A percentile compares a stretch with the other conserved stretches of the same genome.
phyloP scores from a whole-genome alignment of 92 coral and sea anemone species.

The Scolanthus callimorphus region DNA sequence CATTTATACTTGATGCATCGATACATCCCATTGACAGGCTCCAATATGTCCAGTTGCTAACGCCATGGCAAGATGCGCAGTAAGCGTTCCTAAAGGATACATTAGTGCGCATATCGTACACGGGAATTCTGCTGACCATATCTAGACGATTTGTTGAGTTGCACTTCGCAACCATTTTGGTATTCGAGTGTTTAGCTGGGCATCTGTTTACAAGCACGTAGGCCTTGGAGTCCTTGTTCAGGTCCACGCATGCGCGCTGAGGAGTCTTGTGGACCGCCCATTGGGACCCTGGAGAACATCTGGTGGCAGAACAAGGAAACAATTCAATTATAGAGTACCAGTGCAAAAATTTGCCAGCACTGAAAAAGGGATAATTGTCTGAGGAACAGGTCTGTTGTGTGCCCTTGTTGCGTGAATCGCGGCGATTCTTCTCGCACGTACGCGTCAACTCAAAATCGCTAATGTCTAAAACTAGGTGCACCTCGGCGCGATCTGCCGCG shows the following conservation, averaged over 20 bases:
- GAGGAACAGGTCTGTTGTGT: no score
- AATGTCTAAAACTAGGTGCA: no score
- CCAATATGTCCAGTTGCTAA: background rate
- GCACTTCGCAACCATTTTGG: background rate
- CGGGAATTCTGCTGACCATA: background rate
- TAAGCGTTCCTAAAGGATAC: background rate
- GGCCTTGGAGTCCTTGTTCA: background rate
- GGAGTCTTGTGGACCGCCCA: no score
- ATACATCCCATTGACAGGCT: background rate
- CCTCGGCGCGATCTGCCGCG: no score
- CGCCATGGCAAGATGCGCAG: slow-evolving; percentile 6
- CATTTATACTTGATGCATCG: background rate
- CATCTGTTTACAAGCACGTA: background rate
- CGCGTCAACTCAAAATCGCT: no score
- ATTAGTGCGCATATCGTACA: slow-evolving; percentile 6
- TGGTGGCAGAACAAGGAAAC: background rate
- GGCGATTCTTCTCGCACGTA: no score
- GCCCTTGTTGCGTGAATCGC: no score
- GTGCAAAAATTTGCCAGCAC: no score
- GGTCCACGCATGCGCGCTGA: background rate
- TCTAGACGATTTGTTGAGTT: no score
- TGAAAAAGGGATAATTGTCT: no score
- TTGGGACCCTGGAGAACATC: background rate
- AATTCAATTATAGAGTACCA: no score
- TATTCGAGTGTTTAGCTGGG: background rate